phyloP scores from a whole-genome alignment of 2,888 invertebrate genomes.

The Tethea ocularis region DNA sequence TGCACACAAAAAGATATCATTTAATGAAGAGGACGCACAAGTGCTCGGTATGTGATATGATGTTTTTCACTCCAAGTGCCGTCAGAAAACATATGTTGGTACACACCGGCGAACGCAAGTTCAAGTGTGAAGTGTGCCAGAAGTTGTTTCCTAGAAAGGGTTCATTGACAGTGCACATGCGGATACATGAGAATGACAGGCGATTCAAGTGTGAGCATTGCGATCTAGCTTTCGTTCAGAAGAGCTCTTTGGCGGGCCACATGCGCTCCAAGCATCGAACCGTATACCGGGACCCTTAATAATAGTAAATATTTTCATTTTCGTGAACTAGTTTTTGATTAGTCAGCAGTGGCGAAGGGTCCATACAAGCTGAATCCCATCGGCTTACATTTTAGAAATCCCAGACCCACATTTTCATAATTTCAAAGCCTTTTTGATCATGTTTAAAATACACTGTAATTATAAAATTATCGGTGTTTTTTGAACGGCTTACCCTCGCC shows the following conservation, averaged over 20 bases:
- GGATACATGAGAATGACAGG: slow-evolving; percentile 67
- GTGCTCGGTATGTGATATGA: slow-evolving; percentile 56
- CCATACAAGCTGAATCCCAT: too few species aligned
- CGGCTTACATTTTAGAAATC: too few species aligned
- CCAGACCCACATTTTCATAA: too few species aligned
- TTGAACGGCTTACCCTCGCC: too few species aligned
- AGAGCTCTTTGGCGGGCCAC: not conserved
- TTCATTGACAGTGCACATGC: slow-evolving; percentile 65
- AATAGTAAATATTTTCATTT: too few species aligned
- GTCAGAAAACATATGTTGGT: slow-evolving; percentile 54
- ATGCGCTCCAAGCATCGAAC: not conserved
- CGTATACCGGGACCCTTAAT: too few species aligned
- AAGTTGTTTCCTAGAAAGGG: slow-evolving; percentile 48
- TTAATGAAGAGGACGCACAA: slow-evolving; percentile 56
- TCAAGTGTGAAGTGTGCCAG: slow-evolving; percentile 63
- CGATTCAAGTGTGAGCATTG: slow-evolving; percentile 50
- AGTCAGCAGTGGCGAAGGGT: too few species aligned
- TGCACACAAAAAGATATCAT: slow-evolving; percentile 59
- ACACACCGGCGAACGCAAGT: slow-evolving; percentile 65
- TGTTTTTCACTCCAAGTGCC: slow-evolving; percentile 42
- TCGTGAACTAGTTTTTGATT: too few species aligned
- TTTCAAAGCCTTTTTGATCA: too few species aligned
- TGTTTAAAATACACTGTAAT: too few species aligned
- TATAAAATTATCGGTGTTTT: too few species aligned
- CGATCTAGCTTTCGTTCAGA: slow-evolving; percentile 67